Conservation (phyloP, 2,888 invertebrate genomes). For the Caradrina kadenii region DNA sequence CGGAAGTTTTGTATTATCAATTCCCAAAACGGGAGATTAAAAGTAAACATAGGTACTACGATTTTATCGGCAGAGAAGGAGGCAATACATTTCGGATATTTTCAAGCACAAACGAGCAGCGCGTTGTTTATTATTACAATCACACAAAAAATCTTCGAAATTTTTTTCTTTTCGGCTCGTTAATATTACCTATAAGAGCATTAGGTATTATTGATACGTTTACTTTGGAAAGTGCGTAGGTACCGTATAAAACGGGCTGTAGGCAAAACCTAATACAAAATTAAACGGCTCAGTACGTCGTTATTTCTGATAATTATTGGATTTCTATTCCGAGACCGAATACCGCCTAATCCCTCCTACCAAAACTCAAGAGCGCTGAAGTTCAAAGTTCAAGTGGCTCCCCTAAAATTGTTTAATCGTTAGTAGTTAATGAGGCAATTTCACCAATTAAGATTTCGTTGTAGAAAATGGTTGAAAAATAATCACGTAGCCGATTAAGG, state of each 20-base stretch:
- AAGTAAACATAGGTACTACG: background rate
- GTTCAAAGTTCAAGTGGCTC: conserved; percentile 51
- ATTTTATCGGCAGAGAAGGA: background rate
- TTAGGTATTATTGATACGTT: background rate
- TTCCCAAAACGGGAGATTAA: background rate
- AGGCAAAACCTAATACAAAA: conserved; percentile 1
- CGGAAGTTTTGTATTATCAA: background rate
- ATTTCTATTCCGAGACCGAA: conserved; percentile 22
- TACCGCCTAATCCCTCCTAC: conserved; percentile 18
- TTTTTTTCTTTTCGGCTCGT: conserved; percentile 8
- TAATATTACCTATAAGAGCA: background rate
- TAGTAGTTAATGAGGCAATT: conserved; percentile 59
- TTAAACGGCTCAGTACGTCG: conserved; percentile 7
- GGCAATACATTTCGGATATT: background rate
- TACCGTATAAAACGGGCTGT: background rate
- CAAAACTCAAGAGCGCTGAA: conserved; percentile 26
- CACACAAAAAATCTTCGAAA: conserved; percentile 1
- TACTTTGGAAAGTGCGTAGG: background rate
- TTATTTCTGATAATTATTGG: conserved; percentile 31
- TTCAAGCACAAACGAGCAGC: background rate
- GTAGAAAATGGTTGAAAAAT: conserved; percentile 58
- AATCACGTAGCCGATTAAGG: conserved; percentile 62
- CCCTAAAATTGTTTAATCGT: conserved; percentile 55
- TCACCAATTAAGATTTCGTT: conserved; percentile 55
- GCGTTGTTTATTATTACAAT: conserved; percentile 8